phyloP scores from a whole-genome alignment of 2,888 invertebrate species.

The Arrhopalites spinosus region DNA sequence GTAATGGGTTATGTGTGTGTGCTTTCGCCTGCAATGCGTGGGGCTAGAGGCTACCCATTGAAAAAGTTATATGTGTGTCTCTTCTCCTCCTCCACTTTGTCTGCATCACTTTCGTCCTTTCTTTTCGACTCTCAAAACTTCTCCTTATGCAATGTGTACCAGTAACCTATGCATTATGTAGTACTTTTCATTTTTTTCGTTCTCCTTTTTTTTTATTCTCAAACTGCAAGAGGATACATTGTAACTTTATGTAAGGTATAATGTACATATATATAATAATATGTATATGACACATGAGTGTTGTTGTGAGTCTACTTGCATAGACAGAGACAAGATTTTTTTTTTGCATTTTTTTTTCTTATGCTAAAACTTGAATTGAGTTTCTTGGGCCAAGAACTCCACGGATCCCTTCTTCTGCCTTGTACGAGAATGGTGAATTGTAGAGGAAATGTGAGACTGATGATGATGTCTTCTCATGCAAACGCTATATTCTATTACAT shows the following conservation, averaged over 20 bases:
- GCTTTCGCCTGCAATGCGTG: slow-evolving; percentile 1
- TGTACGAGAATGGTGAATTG: neutral
- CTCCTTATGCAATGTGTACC: too few relatives aligned
- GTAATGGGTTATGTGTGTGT: slow-evolving; percentile 2
- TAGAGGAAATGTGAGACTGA: slow-evolving; percentile 38
- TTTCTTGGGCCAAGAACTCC: neutral
- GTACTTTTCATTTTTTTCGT: neutral
- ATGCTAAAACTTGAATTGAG: neutral
- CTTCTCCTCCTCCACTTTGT: neutral
- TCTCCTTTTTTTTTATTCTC: neutral
- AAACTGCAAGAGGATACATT: neutral
- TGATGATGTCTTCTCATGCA: slow-evolving; percentile 44
- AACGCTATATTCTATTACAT: slow-evolving; percentile 1
- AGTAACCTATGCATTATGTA: neutral
- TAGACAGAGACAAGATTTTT: neutral
- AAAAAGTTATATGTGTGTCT: neutral
- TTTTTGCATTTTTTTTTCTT: neutral
- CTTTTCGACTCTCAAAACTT: neutral
- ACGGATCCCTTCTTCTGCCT: neutral
- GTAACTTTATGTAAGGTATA: neutral
- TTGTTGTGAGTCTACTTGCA: neutral
- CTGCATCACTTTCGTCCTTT: neutral
- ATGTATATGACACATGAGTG: neutral
- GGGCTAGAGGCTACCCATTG: neutral
- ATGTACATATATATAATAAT: neutral